phyloP scores from a whole-genome alignment of 2,888 invertebrate genomes.

The Beris chalybata region DNA sequence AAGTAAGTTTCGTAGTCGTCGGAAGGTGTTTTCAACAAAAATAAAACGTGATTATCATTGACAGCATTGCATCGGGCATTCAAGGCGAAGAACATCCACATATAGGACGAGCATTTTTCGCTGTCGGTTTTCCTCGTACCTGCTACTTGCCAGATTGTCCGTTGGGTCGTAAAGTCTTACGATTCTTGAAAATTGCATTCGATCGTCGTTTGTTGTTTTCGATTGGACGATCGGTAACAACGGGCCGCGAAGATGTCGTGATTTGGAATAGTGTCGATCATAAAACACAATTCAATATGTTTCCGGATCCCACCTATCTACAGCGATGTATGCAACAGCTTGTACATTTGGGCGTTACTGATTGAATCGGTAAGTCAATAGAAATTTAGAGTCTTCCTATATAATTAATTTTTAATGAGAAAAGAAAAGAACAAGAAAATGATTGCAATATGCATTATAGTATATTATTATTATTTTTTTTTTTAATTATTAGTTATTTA shows the following conservation, averaged over 20 bases:
- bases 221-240: constrained; percentile 84
- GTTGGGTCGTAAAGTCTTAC: constrained; percentile 75
- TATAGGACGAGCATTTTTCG: constrained; percentile 84
- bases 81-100: constrained; percentile 79
- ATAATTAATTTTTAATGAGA: no score
- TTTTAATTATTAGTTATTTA: no score
- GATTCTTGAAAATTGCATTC: constrained; percentile 79
- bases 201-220: constrained; percentile 82
- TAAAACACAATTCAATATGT: constrained; percentile 77
- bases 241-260: constrained; percentile 87
- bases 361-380: constrained; percentile 44
- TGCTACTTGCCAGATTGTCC: constrained; percentile 84
- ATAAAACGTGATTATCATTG: constrained; percentile 25
- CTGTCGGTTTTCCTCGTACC: constrained; percentile 81
- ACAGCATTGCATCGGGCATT: constrained; percentile 80
- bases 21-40: constrained; percentile 3
- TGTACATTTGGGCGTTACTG: constrained; percentile 57
- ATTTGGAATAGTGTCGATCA: constrained; percentile 91
- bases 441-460: no score
- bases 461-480: no score
- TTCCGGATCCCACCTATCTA: constrained; percentile 77
- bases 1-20: constrained; percentile 60
- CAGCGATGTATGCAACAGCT: constrained; percentile 60
- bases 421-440: no score
- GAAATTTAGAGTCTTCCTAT: no score